A percentile compares a stretch with the other conserved stretches of the same genome.
These are phyloP conservation scores for Ispidina lecontei DNA, from an alignment of 2,797 vertebrate genomes.

Conservation along the genomic window DNA sequence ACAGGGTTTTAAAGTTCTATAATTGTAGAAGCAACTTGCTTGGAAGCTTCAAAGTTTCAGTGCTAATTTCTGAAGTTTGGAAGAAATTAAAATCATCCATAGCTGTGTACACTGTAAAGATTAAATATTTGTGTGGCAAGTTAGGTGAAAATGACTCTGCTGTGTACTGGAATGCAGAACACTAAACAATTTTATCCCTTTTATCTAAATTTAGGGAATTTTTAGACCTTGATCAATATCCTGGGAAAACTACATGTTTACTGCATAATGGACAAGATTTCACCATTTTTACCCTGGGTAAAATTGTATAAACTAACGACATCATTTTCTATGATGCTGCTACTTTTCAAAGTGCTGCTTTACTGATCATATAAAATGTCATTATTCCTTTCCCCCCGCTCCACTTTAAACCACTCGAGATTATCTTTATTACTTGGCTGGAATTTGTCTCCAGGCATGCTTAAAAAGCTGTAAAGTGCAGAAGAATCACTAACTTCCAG, in stretches of 20 bases:
- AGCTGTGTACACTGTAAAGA: background rate
- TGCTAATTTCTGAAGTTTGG: slow-evolving; percentile 58
- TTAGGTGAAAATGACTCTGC: background rate
- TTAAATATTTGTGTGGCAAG: background rate
- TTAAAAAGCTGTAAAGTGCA: background rate
- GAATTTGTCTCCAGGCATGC: background rate
- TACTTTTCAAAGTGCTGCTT: background rate
- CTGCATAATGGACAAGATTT: background rate
- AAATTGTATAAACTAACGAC: background rate
- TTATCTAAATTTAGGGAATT: background rate
- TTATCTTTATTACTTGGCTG: background rate
- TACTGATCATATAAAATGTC: background rate
- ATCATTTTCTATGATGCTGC: background rate
- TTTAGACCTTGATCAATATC: background rate
- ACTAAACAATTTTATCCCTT: background rate
- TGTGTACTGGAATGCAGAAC: background rate
- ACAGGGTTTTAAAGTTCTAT: slow-evolving; percentile 72
- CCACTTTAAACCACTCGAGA: background rate
- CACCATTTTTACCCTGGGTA: background rate
- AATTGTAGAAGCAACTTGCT: slow-evolving; percentile 68
- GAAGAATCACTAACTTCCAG: background rate
- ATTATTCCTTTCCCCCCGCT: background rate
- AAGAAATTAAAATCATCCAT: slow-evolving; percentile 22
- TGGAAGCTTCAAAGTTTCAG: slow-evolving; percentile 59
- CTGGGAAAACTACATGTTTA: background rate